Evolutionary conservation across 2,797 vertebrate genomes (phyloP).

Genomic region (Thaleichthys pacificus): DNA sequence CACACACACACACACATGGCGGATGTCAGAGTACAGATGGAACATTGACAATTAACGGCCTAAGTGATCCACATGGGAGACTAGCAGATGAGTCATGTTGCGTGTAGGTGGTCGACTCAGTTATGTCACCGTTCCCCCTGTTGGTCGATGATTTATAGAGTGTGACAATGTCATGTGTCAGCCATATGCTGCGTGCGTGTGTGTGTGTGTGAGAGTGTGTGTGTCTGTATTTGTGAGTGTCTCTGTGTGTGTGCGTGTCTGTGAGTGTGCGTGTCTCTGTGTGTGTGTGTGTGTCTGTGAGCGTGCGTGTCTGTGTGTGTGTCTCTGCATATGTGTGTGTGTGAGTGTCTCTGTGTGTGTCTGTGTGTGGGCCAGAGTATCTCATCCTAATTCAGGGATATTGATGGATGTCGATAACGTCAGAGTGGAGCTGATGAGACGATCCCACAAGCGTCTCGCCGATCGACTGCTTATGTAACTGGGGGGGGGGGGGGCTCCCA

Average conservation of each 20-base stretch:
- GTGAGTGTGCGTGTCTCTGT: too few relatives aligned
- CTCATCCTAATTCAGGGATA: too few relatives aligned
- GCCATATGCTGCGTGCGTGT: conserved; percentile 19
- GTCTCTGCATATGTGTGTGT: not conserved
- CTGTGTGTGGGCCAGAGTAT: too few relatives aligned
- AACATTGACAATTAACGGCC: conserved; percentile 3
- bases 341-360: too few relatives aligned
- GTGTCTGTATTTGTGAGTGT: conserved; percentile 1
- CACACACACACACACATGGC: too few relatives aligned
- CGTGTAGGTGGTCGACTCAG: not conserved
- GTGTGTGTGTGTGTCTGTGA: too few relatives aligned
- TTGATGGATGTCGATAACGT: too few relatives aligned
- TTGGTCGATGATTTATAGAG: not conserved
- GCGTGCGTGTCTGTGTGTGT: conserved; percentile 2
- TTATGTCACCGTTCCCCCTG: not conserved
- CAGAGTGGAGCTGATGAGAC: too few relatives aligned
- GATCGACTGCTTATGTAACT: too few relatives aligned
- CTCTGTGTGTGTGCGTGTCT: not conserved
- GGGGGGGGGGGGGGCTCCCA: too few relatives aligned
- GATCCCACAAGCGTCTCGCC: too few relatives aligned
- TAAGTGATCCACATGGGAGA: not conserved
- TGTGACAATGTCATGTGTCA: not conserved
- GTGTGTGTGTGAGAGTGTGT: not conserved
- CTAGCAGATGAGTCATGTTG: not conserved
- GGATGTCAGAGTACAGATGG: too few relatives aligned